phyloP scores from a whole-genome alignment of 2,113 vertebrate genomes.

The Athene noctua region DNA sequence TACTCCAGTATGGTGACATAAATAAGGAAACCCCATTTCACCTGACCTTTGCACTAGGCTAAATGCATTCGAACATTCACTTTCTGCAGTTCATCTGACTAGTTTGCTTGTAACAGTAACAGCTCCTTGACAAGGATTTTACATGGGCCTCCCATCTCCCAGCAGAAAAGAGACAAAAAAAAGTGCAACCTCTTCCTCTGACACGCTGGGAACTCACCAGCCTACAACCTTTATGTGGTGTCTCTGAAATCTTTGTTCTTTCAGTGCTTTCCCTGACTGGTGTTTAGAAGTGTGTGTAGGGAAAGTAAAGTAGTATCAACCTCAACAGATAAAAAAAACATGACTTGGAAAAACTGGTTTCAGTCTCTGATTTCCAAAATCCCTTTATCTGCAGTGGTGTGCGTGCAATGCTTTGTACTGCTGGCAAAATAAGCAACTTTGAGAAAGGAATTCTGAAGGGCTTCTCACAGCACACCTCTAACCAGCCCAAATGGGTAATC shows the following conservation, averaged over 20 bases:
- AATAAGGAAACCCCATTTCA: not conserved
- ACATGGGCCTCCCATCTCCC: not conserved
- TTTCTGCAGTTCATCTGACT: not conserved
- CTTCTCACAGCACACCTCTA: slow-evolving; percentile 26
- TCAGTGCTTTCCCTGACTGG: not conserved
- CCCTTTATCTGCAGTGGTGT: not conserved
- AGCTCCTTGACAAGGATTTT: not conserved
- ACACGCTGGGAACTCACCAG: not conserved
- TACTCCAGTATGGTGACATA: not conserved
- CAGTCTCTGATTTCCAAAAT: not conserved
- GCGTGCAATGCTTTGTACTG: not conserved
- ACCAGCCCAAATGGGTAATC: slow-evolving; percentile 8
- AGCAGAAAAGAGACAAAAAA: not conserved
- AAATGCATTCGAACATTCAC: not conserved
- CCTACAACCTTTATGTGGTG: not conserved
- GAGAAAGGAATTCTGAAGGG: slow-evolving; percentile 5
- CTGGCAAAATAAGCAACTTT: not conserved
- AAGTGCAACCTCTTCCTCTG: rapidly evolving
- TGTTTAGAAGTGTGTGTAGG: not conserved
- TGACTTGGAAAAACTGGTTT: not conserved
- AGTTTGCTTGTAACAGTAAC: not conserved
- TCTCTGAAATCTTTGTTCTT: not conserved
- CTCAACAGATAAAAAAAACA: not conserved
- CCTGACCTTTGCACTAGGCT: not conserved
- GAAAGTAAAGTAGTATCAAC: not conserved